These are phyloP conservation scores for Corythornis madagascariensis DNA, from an alignment of 2,113 vertebrate genomes.

Conservation along the genomic window DNA sequence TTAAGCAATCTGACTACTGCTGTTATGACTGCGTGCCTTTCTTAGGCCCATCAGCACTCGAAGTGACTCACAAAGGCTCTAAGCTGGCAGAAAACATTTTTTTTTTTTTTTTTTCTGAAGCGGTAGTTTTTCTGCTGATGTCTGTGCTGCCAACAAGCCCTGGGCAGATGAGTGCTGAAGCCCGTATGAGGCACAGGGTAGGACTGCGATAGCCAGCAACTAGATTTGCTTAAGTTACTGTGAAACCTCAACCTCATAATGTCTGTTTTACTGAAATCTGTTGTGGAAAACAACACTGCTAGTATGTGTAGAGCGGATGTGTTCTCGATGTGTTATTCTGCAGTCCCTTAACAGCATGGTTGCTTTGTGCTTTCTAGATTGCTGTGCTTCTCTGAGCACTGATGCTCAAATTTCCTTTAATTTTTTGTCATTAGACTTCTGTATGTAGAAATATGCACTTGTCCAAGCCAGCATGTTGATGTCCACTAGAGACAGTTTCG, in stretches of 20 bases:
- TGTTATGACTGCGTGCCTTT: neutral
- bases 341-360: neutral
- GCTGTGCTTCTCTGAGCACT: neutral
- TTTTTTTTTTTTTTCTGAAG: neutral
- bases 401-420: neutral
- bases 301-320: neutral
- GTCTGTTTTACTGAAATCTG: neutral
- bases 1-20: neutral
- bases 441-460: neutral
- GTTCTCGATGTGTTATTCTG: neutral
- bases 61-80: constrained; percentile 32
- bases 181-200: neutral
- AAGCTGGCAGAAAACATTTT: constrained; percentile 10
- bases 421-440: neutral
- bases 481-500: neutral
- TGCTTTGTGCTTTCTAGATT: neutral
- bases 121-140: neutral
- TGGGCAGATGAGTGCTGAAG: neutral
- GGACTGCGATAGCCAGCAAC: neutral
- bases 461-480: accelerated
- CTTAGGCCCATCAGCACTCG: neutral
- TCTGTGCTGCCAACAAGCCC: neutral
- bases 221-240: neutral
- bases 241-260: constrained; percentile 11
- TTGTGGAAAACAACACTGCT: neutral